Evolutionary conservation across 2,113 vertebrate genomes (phyloP).

Genomic region (Pelmatolapia mariae): DNA sequence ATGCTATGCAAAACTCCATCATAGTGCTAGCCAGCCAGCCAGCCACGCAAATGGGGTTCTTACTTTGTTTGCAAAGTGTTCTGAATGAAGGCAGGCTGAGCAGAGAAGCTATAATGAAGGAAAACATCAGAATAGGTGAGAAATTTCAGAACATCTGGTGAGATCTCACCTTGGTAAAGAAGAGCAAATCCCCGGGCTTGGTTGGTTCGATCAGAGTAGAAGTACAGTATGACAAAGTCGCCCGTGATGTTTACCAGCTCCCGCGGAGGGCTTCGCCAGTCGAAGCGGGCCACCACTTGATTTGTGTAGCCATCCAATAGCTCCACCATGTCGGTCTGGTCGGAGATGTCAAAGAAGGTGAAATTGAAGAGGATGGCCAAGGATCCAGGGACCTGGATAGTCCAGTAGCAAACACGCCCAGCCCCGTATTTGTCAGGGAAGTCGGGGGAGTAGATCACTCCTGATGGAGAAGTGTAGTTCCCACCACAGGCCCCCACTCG

Average conservation of each 20-base stretch:
- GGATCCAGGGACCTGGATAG: slow-evolving; percentile 84
- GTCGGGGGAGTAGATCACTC: slow-evolving; percentile 92
- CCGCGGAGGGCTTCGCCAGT: slow-evolving; percentile 82
- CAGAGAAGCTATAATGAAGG: neutral
- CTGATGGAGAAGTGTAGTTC: slow-evolving; percentile 83
- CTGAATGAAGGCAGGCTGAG: neutral
- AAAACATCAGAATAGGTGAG: neutral
- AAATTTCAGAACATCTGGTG: neutral
- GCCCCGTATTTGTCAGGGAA: slow-evolving; percentile 87
- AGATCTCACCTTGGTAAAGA: slow-evolving; percentile 81
- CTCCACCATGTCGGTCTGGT: slow-evolving; percentile 95
- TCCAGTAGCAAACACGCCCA: slow-evolving; percentile 92
- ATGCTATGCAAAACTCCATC: slow-evolving; percentile 31
- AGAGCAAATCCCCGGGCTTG: slow-evolving; percentile 92
- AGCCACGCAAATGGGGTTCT: slow-evolving; percentile 19
- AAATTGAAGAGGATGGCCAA: slow-evolving; percentile 86
- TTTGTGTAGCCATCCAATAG: slow-evolving; percentile 88
- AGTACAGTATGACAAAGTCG: slow-evolving; percentile 92
- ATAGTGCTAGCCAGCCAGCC: neutral
- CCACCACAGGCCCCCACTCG: slow-evolving; percentile 90
- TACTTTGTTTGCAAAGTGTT: neutral
- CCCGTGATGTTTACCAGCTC: slow-evolving; percentile 82
- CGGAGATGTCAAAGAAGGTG: slow-evolving; percentile 90
- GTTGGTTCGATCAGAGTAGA: slow-evolving; percentile 92
- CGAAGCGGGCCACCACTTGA: slow-evolving; percentile 85